Evolutionary conservation across 2,888 invertebrate genomes (phyloP), one percentile per base, ranked within the genome.

Genomic region (Scaptomyza parva): DNA sequence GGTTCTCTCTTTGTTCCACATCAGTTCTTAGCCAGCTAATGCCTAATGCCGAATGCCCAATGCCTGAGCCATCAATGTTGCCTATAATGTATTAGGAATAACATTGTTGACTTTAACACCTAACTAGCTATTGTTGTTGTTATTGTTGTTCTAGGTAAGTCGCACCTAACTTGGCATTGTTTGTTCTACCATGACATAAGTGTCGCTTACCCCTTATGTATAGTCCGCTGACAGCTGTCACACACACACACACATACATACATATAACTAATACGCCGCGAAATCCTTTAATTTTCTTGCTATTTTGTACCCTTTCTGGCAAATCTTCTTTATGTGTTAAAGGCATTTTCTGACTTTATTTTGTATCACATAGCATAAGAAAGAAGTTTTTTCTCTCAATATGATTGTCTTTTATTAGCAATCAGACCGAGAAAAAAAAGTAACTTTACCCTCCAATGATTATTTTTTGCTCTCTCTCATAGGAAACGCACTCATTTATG

Each of bases 351-450:
- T 11, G 14, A 28, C 0, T 1, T 28, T 69, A 64, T 76, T 78
- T 69, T 78, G 72, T 82, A 86, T 67, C 76, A 18, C n/a, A 30
- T 30, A 12, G 63, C 55, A 40, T 51, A 37, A 61, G 76, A 76
- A 78, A n/a, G n/a, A n/a, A n/a, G n/a, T n/a, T n/a, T 80, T 79
- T 74, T 58, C 61, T 74, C 80, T 86, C 78, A 80, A 77, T 83
- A 80, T 79, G 65, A 45, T 77, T 72, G 58, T 64, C 64, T 70
- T 48, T 55, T 47, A 35, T 57, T 48, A 14, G 30, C 18, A 44
- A 41, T 50, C 52, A 50, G 67, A 6, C 7, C 12, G 12, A 12
- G 17, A 14, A 33, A 24, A 48, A 12, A 24, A 22, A 62, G 61
- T 5, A 37, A 14, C 11, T 9, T 24, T 14, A 24, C n/a, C 14